A percentile compares a stretch with the other conserved stretches of the same genome.
phyloP scores from a whole-genome alignment of 1,140 invertebrate genomes.

The Branchinecta lindahli region DNA sequence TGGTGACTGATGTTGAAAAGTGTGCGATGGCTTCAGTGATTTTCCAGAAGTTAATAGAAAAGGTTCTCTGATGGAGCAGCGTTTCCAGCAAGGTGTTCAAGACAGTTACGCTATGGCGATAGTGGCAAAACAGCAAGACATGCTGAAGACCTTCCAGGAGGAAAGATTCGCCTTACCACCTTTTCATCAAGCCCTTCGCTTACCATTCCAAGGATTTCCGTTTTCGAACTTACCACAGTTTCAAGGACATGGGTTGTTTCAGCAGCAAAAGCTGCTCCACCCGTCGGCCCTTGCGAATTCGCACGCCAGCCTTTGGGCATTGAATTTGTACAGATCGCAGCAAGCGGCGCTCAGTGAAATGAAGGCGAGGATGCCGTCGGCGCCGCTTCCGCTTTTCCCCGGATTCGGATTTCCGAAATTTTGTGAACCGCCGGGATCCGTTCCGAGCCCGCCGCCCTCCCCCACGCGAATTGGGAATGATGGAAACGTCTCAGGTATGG shows the following conservation, averaged over 20 bases:
- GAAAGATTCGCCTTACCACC: background rate
- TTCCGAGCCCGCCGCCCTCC: background rate
- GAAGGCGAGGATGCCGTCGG: background rate
- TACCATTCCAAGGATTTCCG: background rate
- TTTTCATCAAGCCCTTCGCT: background rate
- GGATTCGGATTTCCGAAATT: background rate
- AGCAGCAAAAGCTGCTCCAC: background rate
- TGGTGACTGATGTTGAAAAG: background rate
- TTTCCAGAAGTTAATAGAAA: background rate
- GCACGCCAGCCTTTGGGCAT: background rate
- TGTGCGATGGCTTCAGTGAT: background rate
- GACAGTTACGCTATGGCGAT: background rate
- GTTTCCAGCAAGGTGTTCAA: constrained; percentile 1
- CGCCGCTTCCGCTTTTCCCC: background rate
- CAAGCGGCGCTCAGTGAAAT: constrained; percentile 1
- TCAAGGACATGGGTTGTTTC: background rate
- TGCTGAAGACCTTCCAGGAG: background rate
- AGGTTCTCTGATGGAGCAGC: background rate
- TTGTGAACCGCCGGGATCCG: background rate
- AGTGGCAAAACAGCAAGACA: background rate
- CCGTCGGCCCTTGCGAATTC: background rate
- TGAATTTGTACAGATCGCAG: background rate
- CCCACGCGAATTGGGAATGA: background rate
- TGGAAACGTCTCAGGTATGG: background rate
- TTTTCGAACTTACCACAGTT: constrained; percentile 6